phyloP scores from a whole-genome alignment of 2,888 invertebrate genomes.

The Mythimna loreyi region DNA sequence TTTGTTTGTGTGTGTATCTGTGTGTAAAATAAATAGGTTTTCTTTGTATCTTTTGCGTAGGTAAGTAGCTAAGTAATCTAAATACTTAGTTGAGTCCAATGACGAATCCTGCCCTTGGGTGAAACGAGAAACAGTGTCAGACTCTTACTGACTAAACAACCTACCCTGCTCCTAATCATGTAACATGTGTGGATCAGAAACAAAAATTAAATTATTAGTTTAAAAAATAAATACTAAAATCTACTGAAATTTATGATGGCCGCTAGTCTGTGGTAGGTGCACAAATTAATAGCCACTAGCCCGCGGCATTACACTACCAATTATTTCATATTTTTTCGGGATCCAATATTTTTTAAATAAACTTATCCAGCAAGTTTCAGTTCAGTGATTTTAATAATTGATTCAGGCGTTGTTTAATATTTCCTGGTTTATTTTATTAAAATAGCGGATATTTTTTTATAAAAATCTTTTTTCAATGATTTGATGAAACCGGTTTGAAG shows the following conservation, averaged over 20 bases:
- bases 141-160: no score
- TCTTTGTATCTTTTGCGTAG: background rate
- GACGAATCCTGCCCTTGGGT: no score
- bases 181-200: constrained; percentile 3
- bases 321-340: constrained; percentile 32
- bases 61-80: background rate
- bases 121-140: no score
- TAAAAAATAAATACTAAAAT: constrained; percentile 27
- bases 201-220: background rate
- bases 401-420: constrained; percentile 5
- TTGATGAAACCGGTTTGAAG: no score
- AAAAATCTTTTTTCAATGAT: no score
- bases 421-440: background rate
- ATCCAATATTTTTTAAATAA: constrained; percentile 12
- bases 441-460: no score
- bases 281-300: constrained; percentile 20
- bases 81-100: no score
- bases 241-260: background rate
- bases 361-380: constrained; percentile 8
- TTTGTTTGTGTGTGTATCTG: no score
- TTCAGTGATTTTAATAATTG: constrained; percentile 37
- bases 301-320: constrained; percentile 33
- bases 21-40: no score
- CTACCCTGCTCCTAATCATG: no score
- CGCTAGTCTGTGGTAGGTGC: background rate